Base-by-base conservation (phyloP, 2,113 vertebrate genomes). In the Phaethornis superciliosus region DNA sequence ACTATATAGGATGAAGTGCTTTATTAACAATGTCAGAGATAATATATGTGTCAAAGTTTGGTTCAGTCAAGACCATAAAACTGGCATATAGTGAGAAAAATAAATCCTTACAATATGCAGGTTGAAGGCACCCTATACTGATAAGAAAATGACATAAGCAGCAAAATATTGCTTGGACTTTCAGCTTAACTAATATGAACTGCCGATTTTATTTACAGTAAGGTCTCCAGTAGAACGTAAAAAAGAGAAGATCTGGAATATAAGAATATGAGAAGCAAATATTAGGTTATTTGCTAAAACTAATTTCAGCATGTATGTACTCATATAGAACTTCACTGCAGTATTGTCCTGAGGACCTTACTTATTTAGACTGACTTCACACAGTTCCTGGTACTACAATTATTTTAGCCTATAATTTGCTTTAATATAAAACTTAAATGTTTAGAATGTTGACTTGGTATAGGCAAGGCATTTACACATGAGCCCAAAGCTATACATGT, bases 301-400 rank as follows among this genome's bases (percentile, higher is more conserved):
- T 35, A 55, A 55, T 10, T 77, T 21, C 59, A 81, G 11, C 21
- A 7, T 62, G 1, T 35, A 62, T 14, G 16, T 23, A 46, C 32
- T 44, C 9, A 74, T 8, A 19, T 26, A 90, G 56, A 81, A 81
- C 7, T 52, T 60, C 42, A 72, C 37, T 67, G 42, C 23, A n/a
- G 23, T 78, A 62, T 56, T 62, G 22, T 32, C 19, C 47, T 3
- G 6, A 62, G 6, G 33, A 22, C 30, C 12, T 58, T 44, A 71
- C 83, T 44, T 67, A 83, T 37, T 37, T 68, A 5, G 2, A 35
- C 7, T 40, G 26, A 64, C 47, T 76, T 42, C 33, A 76, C 12
- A 40, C 0, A 0, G 10, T 46, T 84, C 54, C 64, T 70, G 1
- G 17, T 19, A 28, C 3, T 78, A 32, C 20, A 30, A 47, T 65